phyloP scores from a whole-genome alignment of 2,113 vertebrate species.

The Malurus elegans region DNA sequence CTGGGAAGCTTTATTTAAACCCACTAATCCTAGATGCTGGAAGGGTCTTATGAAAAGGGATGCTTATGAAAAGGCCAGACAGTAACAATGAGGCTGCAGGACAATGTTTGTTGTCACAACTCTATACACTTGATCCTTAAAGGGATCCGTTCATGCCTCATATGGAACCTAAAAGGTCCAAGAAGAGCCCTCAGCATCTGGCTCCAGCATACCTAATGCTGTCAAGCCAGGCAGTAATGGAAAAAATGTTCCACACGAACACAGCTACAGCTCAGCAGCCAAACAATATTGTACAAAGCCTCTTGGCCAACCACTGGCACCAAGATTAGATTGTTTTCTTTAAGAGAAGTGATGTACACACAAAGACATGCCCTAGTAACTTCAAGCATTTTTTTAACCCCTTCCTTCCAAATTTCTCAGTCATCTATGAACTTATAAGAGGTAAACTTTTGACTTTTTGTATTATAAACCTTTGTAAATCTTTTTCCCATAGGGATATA shows the following conservation, averaged over 20 bases:
- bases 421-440: neutral
- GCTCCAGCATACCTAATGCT: neutral
- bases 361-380: neutral
- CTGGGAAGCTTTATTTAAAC: neutral
- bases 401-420: neutral
- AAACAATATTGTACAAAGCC: neutral
- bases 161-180: neutral
- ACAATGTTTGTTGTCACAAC: accelerated
- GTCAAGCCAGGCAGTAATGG: neutral
- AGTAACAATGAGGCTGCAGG: neutral
- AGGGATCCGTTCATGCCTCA: neutral
- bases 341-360: neutral
- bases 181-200: neutral
- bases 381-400: neutral
- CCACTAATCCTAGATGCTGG: neutral
- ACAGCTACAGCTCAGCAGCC: neutral
- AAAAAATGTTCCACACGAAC: neutral
- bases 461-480: neutral
- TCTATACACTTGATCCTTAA: neutral
- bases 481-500: neutral
- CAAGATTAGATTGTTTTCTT: neutral
- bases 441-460: neutral
- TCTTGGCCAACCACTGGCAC: neutral
- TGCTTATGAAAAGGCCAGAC: neutral
- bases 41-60: neutral